phyloP scores from a whole-genome alignment of 2,797 vertebrate species.

The Gallinago solitaria region DNA sequence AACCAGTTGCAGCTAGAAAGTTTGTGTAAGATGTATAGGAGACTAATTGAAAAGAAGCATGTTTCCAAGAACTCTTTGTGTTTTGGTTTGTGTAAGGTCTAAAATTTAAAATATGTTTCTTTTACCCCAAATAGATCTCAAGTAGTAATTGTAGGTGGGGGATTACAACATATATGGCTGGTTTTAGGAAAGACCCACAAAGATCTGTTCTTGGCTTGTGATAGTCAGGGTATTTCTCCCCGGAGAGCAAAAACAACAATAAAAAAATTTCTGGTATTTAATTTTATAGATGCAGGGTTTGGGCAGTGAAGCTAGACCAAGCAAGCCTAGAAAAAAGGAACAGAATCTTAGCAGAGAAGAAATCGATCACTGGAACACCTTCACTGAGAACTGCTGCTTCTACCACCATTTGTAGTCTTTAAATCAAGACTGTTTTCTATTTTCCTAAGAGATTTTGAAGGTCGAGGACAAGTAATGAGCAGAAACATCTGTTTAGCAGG shows the following conservation, averaged over 20 bases:
- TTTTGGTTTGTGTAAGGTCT: not conserved
- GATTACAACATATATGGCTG: not conserved
- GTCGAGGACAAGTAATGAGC: not conserved
- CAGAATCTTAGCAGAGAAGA: constrained; percentile 28
- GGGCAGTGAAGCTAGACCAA: not conserved
- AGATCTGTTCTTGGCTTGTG: not conserved
- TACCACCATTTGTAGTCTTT: not conserved
- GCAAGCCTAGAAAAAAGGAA: not conserved
- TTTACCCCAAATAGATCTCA: not conserved
- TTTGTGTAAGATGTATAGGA: not conserved
- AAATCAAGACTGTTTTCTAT: not conserved
- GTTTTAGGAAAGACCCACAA: not conserved
- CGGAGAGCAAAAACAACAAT: not conserved
- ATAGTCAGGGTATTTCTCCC: not conserved
- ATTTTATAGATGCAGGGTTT: not conserved
- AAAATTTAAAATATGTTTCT: not conserved
- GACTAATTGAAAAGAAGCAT: not conserved
- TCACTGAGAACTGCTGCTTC: not conserved
- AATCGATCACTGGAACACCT: not conserved
- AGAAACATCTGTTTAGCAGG: not conserved
- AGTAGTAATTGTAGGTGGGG: not conserved
- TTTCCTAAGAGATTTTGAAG: not conserved
- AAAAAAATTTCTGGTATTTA: not conserved
- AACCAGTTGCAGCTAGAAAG: not conserved
- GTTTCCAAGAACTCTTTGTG: not conserved